Conservation (phyloP, 2,113 vertebrate species). For the Sander vitreus region DNA sequence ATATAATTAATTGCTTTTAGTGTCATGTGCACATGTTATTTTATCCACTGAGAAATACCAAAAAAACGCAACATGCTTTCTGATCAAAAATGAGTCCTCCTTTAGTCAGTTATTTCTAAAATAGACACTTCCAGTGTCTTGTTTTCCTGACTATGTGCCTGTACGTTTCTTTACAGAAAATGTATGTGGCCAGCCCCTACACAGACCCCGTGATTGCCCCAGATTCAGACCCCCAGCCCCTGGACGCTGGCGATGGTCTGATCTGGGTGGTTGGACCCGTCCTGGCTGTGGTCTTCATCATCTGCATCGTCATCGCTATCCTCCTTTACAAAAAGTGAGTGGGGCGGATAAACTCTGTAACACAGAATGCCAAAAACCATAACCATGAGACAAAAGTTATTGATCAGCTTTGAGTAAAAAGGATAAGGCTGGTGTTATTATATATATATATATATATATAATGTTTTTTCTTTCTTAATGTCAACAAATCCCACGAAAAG, state of each 20-base stretch:
- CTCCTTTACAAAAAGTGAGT: slow-evolving; percentile 99
- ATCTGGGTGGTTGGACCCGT: slow-evolving; percentile 99
- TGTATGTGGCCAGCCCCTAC: slow-evolving; percentile 95
- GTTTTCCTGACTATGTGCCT: slow-evolving; percentile 23
- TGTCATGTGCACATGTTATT: neutral
- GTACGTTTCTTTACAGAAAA: slow-evolving; percentile 84
- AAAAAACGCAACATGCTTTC: no score
- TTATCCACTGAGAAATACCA: neutral
- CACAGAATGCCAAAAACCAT: no score
- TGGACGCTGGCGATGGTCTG: slow-evolving; percentile 94
- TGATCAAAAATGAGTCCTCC: neutral
- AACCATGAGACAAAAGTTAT: no score
- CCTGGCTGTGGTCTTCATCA: slow-evolving; percentile 97
- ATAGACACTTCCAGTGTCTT: neutral
- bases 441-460: no score
- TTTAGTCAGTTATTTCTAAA: neutral
- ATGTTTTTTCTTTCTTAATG: slow-evolving; percentile 29
- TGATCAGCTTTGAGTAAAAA: slow-evolving; percentile 8
- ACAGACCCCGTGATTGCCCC: slow-evolving; percentile 94
- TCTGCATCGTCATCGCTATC: slow-evolving; percentile 99
- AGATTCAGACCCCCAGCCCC: slow-evolving; percentile 93
- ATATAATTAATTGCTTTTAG: neutral
- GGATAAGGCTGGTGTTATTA: neutral
- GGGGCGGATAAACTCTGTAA: neutral
- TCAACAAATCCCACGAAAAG: slow-evolving; percentile 14